Evolutionary conservation across 2,797 vertebrate genomes (phyloP).

Genomic region (Coranthus polyacanthus): DNA sequence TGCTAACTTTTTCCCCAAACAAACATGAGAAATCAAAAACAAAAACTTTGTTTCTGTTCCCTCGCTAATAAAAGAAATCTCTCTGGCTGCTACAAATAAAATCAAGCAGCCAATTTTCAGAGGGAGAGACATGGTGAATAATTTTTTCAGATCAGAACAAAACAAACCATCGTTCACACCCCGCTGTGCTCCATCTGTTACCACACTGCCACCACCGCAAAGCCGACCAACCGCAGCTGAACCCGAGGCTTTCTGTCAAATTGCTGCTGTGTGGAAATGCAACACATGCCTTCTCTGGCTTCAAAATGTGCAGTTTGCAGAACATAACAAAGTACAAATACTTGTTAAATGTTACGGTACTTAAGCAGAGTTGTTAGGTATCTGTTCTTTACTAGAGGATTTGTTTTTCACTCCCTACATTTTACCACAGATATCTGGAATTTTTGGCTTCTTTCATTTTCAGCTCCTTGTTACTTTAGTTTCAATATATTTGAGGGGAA

Average conservation of each 20-base stretch:
- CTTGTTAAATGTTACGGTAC: too few species aligned
- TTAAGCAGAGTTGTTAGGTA: too few species aligned
- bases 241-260: conserved; percentile 37
- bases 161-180: conserved; percentile 37
- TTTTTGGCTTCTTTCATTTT: too few species aligned
- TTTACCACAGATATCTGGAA: too few species aligned
- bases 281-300: conserved; percentile 17
- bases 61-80: conserved; percentile 31
- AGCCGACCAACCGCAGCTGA: conserved; percentile 23
- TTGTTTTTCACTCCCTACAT: too few species aligned
- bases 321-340: too few species aligned
- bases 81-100: conserved; percentile 35
- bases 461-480: too few species aligned
- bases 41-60: conserved; percentile 7
- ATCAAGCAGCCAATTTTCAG: conserved; percentile 31
- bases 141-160: conserved; percentile 28
- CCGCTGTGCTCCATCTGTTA: conserved; percentile 62
- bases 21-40: neutral
- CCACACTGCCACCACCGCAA: conserved; percentile 21
- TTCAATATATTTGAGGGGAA: too few species aligned
- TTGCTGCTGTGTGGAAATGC: conserved; percentile 23
- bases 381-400: too few species aligned
- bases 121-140: conserved; percentile 28
- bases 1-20: neutral
- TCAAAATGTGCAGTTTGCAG: neutral